Conservation (phyloP, 92 coral and sea anemone species). For the Chrysogorgia sp. region DNA sequence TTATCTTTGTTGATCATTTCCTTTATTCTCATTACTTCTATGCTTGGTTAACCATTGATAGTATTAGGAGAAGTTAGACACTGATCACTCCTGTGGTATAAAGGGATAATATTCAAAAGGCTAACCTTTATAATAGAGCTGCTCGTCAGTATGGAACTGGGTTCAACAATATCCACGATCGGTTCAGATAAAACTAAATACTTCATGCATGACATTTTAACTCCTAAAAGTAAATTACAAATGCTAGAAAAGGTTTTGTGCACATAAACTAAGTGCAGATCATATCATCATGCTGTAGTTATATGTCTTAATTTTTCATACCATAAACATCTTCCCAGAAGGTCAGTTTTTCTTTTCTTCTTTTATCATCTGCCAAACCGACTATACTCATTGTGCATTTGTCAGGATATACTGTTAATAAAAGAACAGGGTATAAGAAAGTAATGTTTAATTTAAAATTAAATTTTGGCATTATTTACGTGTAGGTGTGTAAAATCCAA, state of each 20-base stretch:
- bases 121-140: conserved; percentile 73
- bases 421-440: no score
- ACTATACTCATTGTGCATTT: conserved; percentile 77
- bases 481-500: no score
- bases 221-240: conserved; percentile 55
- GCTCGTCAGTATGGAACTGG: conserved; percentile 68
- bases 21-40: no score
- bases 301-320: conserved; percentile 25
- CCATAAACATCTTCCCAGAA: conserved; percentile 97
- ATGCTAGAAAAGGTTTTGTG: background rate
- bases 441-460: no score
- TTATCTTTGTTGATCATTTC: no score
- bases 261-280: background rate
- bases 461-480: no score
- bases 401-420: conserved; percentile 82
- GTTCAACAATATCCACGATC: conserved; percentile 72
- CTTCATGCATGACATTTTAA: conserved; percentile 96
- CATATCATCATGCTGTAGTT: no score
- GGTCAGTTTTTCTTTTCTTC: conserved; percentile 60
- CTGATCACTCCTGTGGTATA: background rate
- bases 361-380: conserved; percentile 71
- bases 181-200: conserved; percentile 78
- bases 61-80: no score
- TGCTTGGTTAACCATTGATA: no score
- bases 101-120: background rate